Percentiles rank a stretch among this genome's conserved stretches.
phyloP scores from a whole-genome alignment of 2,113 vertebrate genomes.

The Phalacrocorax carbo region DNA sequence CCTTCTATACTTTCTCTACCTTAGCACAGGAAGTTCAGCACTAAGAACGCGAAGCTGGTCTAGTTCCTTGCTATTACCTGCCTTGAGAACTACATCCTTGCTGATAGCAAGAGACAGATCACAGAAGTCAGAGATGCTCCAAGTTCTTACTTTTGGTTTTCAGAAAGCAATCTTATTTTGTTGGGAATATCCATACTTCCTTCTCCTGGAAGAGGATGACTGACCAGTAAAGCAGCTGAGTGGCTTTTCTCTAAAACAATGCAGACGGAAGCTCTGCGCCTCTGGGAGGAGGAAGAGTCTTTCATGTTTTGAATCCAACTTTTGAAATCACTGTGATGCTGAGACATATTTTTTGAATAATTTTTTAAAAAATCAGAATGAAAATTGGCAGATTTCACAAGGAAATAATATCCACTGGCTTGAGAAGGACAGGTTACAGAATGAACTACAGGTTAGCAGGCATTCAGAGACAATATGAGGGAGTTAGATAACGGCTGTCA shows the following conservation, averaged over 20 bases:
- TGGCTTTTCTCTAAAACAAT: neutral
- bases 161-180: neutral
- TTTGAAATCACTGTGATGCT: neutral
- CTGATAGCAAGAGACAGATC: neutral
- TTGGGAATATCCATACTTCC: neutral
- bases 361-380: neutral
- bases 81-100: neutral
- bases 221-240: neutral
- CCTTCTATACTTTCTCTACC: neutral
- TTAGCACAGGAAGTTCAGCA: neutral
- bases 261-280: neutral
- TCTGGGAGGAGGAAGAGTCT: neutral
- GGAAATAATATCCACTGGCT: neutral
- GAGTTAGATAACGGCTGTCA: neutral
- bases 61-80: neutral
- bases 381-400: neutral
- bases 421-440: neutral
- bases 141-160: neutral
- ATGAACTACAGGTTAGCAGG: neutral
- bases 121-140: neutral
- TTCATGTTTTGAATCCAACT: neutral
- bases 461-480: neutral
- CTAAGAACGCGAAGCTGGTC: accelerated
- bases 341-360: neutral
- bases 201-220: neutral